phyloP scores from a whole-genome alignment of 1,140 invertebrate genomes.

The Drosophila nannoptera region DNA sequence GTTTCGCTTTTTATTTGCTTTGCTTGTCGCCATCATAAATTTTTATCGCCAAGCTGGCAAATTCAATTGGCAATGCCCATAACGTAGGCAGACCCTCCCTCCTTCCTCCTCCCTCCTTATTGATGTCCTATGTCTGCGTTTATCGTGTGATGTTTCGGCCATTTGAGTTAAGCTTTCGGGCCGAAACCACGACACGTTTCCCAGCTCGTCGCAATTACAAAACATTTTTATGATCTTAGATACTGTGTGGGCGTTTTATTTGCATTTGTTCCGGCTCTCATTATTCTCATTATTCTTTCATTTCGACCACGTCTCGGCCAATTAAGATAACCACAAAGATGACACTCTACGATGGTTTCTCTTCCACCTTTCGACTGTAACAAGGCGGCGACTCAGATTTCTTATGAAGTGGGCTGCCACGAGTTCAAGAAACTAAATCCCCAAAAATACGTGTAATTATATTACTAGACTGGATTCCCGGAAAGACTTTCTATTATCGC shows the following conservation, averaged over 20 bases:
- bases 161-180: slow-evolving; percentile 3
- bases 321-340: slow-evolving; percentile 65
- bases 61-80: slow-evolving; percentile 39
- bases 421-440: no score
- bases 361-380: background rate
- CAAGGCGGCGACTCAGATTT: background rate
- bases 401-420: no score
- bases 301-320: slow-evolving; percentile 28
- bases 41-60: slow-evolving; percentile 58
- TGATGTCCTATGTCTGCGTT: slow-evolving; percentile 3
- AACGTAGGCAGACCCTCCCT: slow-evolving; percentile 6
- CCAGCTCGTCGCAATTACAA: slow-evolving; percentile 40
- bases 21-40: slow-evolving; percentile 56
- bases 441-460: no score
- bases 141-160: slow-evolving; percentile 8
- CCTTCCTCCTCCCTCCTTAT: background rate
- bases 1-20: slow-evolving; percentile 53
- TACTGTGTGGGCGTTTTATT: slow-evolving; percentile 18
- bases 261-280: slow-evolving; percentile 9
- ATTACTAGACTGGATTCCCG: no score
- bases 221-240: slow-evolving; percentile 45
- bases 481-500: no score
- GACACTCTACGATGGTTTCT: slow-evolving; percentile 42
- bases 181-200: slow-evolving; percentile 38
- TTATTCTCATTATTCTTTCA: slow-evolving; percentile 17